These are phyloP conservation scores for Phyllostomus discolor DNA, from an alignment of 2,113 vertebrate species.

Conservation along the genomic window DNA sequence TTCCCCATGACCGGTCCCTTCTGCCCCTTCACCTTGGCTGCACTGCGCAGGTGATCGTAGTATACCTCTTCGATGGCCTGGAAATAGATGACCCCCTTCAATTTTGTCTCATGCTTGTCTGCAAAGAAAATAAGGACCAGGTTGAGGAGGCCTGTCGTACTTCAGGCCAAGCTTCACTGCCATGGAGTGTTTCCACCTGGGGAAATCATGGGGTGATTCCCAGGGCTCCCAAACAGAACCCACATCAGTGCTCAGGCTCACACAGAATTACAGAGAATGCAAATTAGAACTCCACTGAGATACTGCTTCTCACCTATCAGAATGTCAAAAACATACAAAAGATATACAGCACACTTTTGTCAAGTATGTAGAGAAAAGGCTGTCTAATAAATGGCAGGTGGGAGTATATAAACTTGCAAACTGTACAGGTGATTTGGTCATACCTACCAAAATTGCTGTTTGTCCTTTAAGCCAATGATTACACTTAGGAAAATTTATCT, in stretches of 20 bases:
- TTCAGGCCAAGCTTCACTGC: neutral
- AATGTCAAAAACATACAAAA: neutral
- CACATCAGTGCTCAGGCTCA: neutral
- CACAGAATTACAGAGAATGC: neutral
- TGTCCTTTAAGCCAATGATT: neutral
- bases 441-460: neutral
- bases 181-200: neutral
- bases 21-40: constrained; percentile 82
- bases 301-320: neutral
- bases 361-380: neutral
- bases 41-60: constrained; percentile 95
- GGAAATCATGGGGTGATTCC: neutral
- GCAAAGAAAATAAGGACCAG: neutral
- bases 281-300: neutral
- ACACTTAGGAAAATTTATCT: neutral
- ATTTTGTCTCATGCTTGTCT: constrained; percentile 96
- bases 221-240: neutral
- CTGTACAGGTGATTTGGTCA: accelerated
- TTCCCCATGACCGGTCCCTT: accelerated
- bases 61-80: constrained; percentile 98
- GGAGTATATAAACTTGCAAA: too few species aligned
- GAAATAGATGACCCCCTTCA: constrained; percentile 98
- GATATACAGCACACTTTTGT: accelerated
- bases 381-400: accelerated
- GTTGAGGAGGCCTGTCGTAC: neutral